Conservation (phyloP, 2,888 invertebrate species). For the Andrena fulva region DNA sequence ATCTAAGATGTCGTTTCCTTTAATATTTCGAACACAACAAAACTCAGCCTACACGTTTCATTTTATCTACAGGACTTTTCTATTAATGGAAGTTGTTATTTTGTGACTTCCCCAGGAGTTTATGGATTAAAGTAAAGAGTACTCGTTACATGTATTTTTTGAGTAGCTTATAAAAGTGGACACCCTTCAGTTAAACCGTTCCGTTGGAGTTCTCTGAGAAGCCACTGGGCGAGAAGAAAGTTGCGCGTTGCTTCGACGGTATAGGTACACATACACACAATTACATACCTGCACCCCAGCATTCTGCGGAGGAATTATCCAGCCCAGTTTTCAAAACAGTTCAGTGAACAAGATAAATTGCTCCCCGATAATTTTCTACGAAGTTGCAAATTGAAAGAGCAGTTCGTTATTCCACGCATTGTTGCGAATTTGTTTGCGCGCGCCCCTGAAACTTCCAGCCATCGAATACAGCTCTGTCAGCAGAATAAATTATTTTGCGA, state of each 20-base stretch:
- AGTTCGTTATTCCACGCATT: slow-evolving; percentile 5
- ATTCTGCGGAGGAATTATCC: slow-evolving; percentile 3
- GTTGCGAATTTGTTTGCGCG: slow-evolving; percentile 16
- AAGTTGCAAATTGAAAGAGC: slow-evolving; percentile 28
- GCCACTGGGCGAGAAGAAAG: not conserved
- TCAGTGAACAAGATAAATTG: slow-evolving; percentile 13
- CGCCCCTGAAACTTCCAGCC: not conserved
- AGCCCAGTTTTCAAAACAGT: slow-evolving; percentile 19
- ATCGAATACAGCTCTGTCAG: not conserved
- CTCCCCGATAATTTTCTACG: slow-evolving; percentile 9
- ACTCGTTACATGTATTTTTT: not conserved
- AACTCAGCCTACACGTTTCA: no score
- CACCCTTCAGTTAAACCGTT: not conserved
- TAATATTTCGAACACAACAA: no score
- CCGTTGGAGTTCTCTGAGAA: not conserved
- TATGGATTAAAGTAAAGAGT: not conserved
- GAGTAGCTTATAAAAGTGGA: not conserved
- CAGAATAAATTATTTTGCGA: not conserved
- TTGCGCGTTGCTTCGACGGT: not conserved
- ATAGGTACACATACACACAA: no score
- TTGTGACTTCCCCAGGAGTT: not conserved
- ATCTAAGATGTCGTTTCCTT: no score
- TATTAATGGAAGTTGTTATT: no score
- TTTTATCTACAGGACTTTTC: no score
- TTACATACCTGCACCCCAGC: not conserved